Percentiles rank a stretch among this genome's conserved stretches.
phyloP scores from a whole-genome alignment of 1,140 invertebrate species.

The Charaxes varanes region DNA sequence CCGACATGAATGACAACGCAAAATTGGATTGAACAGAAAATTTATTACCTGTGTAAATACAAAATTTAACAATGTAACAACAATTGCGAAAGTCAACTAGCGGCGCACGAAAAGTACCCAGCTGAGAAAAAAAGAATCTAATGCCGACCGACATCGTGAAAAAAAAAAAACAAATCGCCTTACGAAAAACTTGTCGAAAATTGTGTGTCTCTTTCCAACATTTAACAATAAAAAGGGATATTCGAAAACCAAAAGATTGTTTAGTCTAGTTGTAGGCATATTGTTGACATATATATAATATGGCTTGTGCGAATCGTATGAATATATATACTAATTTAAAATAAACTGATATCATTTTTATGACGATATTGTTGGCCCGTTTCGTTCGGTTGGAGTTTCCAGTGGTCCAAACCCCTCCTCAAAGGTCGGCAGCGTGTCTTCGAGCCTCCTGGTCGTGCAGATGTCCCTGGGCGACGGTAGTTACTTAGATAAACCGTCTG shows the following conservation, averaged over 20 bases:
- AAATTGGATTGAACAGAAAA: constrained; percentile 13
- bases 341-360: background rate
- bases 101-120: constrained; percentile 25
- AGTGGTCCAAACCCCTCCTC: too few relatives aligned
- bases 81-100: constrained; percentile 26
- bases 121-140: constrained; percentile 20
- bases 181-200: constrained; percentile 9
- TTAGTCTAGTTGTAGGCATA: constrained; percentile 3
- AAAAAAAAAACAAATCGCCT: constrained; percentile 17
- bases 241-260: constrained; percentile 4
- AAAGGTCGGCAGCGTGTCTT: too few relatives aligned
- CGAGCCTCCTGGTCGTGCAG: too few relatives aligned
- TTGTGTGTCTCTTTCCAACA: constrained; percentile 5
- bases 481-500: too few relatives aligned
- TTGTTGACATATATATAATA: background rate
- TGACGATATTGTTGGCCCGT: too few relatives aligned
- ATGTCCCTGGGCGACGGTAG: too few relatives aligned
- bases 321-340: background rate
- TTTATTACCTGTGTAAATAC: constrained; percentile 26
- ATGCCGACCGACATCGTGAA: constrained; percentile 8
- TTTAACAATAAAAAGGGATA: background rate
- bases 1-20: constrained; percentile 16
- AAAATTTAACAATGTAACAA: constrained; percentile 11
- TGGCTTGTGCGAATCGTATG: background rate
- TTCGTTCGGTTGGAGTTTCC: too few relatives aligned